A percentile compares a stretch with the other conserved stretches of the same genome.
Conservation (phyloP, 2,113 vertebrate genomes). For the Sander lucioperca region DNA sequence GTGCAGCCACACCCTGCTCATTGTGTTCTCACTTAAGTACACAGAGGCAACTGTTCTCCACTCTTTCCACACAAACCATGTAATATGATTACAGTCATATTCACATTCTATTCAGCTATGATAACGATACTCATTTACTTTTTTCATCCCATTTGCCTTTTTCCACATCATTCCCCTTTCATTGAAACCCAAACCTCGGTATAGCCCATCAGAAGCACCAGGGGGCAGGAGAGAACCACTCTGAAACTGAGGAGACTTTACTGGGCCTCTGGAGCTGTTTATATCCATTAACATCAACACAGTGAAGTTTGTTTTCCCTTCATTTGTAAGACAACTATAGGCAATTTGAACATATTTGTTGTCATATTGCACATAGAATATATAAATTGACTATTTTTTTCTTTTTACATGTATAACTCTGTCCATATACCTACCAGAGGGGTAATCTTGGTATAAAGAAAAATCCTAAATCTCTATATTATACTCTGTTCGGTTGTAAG, state of each 20-base stretch:
- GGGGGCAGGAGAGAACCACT: slow-evolving; percentile 71
- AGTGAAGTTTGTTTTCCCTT: neutral
- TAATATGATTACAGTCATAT: slow-evolving; percentile 11
- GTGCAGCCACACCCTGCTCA: slow-evolving; percentile 36
- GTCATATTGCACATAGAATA: neutral
- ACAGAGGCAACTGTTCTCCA: slow-evolving; percentile 23
- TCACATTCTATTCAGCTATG: slow-evolving; percentile 11
- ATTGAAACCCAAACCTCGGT: neutral
- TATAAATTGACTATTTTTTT: neutral
- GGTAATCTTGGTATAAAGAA: neutral
- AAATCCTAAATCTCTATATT: neutral
- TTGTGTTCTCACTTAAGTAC: slow-evolving; percentile 34
- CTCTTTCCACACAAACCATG: slow-evolving; percentile 32
- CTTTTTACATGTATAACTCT: neutral
- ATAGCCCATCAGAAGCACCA: slow-evolving; percentile 37
- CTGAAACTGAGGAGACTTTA: neutral
- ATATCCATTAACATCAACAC: neutral
- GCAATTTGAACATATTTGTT: neutral
- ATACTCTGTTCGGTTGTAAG: neutral
- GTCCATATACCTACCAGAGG: neutral
- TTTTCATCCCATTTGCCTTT: slow-evolving; percentile 11
- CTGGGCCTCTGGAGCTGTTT: neutral
- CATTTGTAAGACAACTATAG: neutral
- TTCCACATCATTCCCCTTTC: neutral
- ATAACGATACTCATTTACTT: neutral